phyloP scores from a whole-genome alignment of 2,113 vertebrate genomes.

The Pipa parva region DNA sequence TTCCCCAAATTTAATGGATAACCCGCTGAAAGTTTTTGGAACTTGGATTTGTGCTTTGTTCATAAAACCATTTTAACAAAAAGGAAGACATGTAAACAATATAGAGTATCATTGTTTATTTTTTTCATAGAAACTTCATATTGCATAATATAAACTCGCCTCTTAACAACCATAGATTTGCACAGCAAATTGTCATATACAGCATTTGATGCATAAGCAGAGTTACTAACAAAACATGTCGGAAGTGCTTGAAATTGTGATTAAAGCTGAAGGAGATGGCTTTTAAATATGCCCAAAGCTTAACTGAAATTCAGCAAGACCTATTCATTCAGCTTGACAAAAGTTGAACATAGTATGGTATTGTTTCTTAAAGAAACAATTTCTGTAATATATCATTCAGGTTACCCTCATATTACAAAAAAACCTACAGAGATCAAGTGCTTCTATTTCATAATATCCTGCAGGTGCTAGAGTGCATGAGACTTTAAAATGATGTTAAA shows the following conservation, averaged over 20 bases:
- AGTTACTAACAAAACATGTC: background rate
- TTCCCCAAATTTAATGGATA: too few species aligned
- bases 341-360: too few species aligned
- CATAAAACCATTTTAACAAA: too few species aligned
- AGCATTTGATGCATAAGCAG: slow-evolving; percentile 7
- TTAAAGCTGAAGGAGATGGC: background rate
- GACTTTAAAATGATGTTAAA: background rate
- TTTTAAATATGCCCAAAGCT: background rate
- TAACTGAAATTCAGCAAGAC: background rate
- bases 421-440: background rate
- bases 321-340: background rate
- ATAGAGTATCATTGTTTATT: background rate
- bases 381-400: too few species aligned
- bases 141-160: slow-evolving; percentile 39
- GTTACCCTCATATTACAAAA: too few species aligned
- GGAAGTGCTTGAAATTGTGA: background rate
- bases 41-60: too few species aligned
- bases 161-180: slow-evolving; percentile 33
- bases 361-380: too few species aligned
- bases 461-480: background rate
- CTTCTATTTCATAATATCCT: background rate
- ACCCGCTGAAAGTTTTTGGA: too few species aligned
- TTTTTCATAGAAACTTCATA: slow-evolving; percentile 16
- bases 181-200: slow-evolving; percentile 39
- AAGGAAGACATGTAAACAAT: too few species aligned